Evolutionary conservation across 2,888 invertebrate genomes (phyloP).

Genomic region (Buathra laborator): DNA sequence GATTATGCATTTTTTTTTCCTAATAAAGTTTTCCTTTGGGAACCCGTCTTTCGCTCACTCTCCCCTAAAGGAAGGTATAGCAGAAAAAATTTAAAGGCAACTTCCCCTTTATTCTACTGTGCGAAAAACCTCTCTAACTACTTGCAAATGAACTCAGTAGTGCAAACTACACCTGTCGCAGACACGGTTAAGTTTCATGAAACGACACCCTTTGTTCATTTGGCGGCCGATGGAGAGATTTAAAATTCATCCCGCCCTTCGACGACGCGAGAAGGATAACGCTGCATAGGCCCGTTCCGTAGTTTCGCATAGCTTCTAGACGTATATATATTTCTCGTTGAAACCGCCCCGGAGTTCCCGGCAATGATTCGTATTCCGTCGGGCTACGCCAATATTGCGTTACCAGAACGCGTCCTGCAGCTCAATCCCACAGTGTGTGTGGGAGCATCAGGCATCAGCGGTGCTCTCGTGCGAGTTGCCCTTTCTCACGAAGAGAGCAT

Average conservation of each 20-base stretch:
- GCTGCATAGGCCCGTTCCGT: constrained; percentile 31
- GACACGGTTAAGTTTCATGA: not conserved
- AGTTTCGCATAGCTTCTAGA: constrained; percentile 50
- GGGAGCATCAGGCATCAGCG: constrained; percentile 58
- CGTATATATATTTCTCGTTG: constrained; percentile 49
- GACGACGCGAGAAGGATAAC: constrained; percentile 8
- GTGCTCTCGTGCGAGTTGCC: constrained; percentile 49
- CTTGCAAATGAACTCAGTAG: not conserved
- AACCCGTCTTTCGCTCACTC: too few relatives aligned
- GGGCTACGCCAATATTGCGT: constrained; percentile 84
- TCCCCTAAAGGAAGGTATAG: too few relatives aligned
- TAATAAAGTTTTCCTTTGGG: too few relatives aligned
- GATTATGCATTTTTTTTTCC: too few relatives aligned
- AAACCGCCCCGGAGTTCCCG: constrained; percentile 56
- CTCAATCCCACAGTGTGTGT: constrained; percentile 71
- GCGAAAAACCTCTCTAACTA: not conserved
- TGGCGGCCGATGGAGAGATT: not conserved
- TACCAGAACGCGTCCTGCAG: constrained; percentile 83
- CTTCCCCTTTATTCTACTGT: too few relatives aligned
- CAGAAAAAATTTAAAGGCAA: too few relatives aligned
- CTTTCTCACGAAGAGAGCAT: constrained; percentile 56
- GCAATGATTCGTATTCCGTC: constrained; percentile 82
- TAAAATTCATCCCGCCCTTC: constrained; percentile 41
- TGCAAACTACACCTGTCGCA: not conserved
- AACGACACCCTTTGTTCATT: not conserved